Percentiles rank a stretch among this genome's conserved stretches.
These are phyloP conservation scores for Poecile atricapillus DNA, from an alignment of 2,113 vertebrate species.

Conservation along the genomic window DNA sequence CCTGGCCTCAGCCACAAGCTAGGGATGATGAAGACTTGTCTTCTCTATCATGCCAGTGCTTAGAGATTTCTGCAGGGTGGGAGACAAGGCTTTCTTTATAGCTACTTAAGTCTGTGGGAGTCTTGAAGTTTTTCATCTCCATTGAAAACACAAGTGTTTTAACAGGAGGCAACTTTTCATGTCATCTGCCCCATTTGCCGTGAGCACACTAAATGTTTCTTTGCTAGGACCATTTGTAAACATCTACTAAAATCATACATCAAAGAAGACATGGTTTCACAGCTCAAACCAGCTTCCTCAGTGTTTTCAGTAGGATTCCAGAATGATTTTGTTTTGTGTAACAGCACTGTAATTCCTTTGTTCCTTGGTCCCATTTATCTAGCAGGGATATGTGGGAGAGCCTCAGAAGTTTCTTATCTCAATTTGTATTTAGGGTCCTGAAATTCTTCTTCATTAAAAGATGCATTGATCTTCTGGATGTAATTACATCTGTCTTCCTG, in stretches of 20 bases:
- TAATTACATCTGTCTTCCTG: constrained; percentile 64
- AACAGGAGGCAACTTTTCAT: neutral
- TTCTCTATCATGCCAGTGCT: neutral
- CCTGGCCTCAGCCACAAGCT: neutral
- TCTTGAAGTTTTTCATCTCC: neutral
- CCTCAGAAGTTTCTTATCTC: neutral
- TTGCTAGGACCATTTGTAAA: neutral
- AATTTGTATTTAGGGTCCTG: constrained; percentile 33
- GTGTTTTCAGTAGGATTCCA: neutral
- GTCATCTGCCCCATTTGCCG: neutral
- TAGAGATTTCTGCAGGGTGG: neutral
- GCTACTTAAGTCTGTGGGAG: neutral
- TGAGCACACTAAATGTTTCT: neutral
- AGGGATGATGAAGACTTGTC: neutral
- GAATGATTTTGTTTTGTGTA: neutral
- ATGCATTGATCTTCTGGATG: constrained; percentile 51
- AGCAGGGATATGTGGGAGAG: neutral
- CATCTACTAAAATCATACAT: neutral
- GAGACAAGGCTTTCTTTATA: neutral
- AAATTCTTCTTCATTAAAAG: constrained; percentile 54
- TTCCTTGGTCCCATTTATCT: neutral
- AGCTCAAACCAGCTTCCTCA: neutral
- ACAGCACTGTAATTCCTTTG: neutral
- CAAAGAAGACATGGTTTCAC: neutral
- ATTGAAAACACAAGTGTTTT: neutral